phyloP scores from a whole-genome alignment of 2,888 invertebrate genomes.

The Heliconius erato region DNA sequence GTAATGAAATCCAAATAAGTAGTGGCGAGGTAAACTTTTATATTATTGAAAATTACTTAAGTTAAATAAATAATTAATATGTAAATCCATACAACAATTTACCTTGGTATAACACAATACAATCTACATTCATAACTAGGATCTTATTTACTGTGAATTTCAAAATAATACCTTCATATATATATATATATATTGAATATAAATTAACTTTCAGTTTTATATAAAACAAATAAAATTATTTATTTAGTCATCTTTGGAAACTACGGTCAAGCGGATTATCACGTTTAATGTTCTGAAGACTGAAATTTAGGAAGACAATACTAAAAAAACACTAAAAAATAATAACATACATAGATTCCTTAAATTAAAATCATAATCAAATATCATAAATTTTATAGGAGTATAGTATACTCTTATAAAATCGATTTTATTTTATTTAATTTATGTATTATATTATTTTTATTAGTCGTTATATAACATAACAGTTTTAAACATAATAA shows the following conservation, averaged over 20 bases:
- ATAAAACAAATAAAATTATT: background rate
- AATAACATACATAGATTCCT: too few relatives aligned
- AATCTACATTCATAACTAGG: background rate
- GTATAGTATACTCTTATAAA: too few relatives aligned
- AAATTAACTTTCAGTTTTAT: too few relatives aligned
- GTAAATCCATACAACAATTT: conserved; percentile 9
- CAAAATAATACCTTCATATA: background rate
- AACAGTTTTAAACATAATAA: background rate
- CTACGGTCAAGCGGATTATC: background rate
- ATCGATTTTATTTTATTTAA: background rate
- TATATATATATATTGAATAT: background rate
- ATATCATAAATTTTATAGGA: too few relatives aligned
- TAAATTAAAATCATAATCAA: too few relatives aligned
- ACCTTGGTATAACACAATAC: background rate
- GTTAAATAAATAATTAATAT: conserved; percentile 27
- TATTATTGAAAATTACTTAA: conserved; percentile 14
- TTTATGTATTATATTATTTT: background rate
- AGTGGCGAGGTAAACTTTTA: conserved; percentile 42
- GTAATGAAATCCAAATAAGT: conserved; percentile 55
- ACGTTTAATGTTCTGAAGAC: too few relatives aligned
- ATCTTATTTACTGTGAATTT: background rate
- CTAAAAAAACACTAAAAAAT: too few relatives aligned
- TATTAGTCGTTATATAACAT: too few relatives aligned
- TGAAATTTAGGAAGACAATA: too few relatives aligned
- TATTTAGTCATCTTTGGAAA: background rate